Evolutionary conservation across 2,113 vertebrate species (phyloP), one percentile per base, ranked within the genome.

Genomic region (Gyps fulvus): DNA sequence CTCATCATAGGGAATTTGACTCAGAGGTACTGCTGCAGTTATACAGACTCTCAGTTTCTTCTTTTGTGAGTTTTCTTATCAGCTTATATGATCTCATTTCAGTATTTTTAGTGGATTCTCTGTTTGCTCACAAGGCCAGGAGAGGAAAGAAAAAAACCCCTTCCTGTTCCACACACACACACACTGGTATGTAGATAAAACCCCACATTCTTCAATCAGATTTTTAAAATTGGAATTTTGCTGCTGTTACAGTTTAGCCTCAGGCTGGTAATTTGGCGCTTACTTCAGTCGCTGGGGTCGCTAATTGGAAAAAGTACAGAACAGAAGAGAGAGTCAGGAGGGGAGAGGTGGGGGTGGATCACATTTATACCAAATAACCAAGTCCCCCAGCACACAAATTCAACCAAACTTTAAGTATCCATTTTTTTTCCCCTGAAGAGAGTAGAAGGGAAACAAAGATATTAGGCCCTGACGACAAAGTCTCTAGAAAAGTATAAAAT

Each of bases 221-320:
- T 80, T 95, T 96, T 93, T 76, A 77, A 94, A 96, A 95, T 78
- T 94, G 92, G 87, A 95, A 88, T 95, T 96, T 93, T 76, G 87
- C 90, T 84, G 49, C 81, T 92, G 69, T 90, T 94, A n/a, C 17
- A 93, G 83, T 94, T 89, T 88, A 89, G 86, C 96, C 93, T 91
- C 66, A 77, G 95, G 95, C 80, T 90, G 40, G 83, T 86, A 81
- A 94, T 96, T 91, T 93, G 83, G 58, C 0, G 1, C 72, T 91
- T 87, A 66, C 52, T 91, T 92, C 82, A 92, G 77, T 92, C 87
- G 47, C 70, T 84, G 55, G 45, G 50, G 80, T 77, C 82, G 40
- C 54, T 96, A 67, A 94, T 42, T 78, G 58, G 95, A 93, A 94
- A 91, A 91, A 1, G 36, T 55, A 31, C 40, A 67, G 90, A 85